Base-by-base conservation (phyloP, 2,888 invertebrate genomes). In the Andricus curvator region DNA sequence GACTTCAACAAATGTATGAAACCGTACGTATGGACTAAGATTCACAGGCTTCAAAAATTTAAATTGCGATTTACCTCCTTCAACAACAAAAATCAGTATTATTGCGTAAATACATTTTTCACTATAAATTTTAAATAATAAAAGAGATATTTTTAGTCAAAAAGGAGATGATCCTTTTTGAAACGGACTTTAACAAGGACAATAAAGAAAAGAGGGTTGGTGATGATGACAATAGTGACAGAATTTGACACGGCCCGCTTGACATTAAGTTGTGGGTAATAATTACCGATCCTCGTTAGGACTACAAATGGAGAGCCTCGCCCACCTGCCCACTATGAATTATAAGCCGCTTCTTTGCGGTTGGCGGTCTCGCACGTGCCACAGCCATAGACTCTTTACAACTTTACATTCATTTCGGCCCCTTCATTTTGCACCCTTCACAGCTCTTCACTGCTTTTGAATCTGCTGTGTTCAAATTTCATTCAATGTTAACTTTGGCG, bases 241-340 rank as follows among this genome's bases (percentile, higher is more conserved):
- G 83, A 87, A 85, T 88, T 88, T 85, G 84, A 83, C 84, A 86
- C 85, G 88, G 84, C 81, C 85, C 85, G 86, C 85, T 86, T 87
- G 86, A 85, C 87, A 87, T 88, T 87, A 88, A 89, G 88, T 89
- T 88, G 88, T 86, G 88, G 86, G 87, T 89, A 90, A 90, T 90
- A 90, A 90, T 90, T 90, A 90, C 88, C 85, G 89, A 86, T 87
- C 87, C 88, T 89, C 87, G 89, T 90, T 90, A 90, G 90, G 84
- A 83, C 85, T 84, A 83, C 82, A 85, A 87, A 87, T 86, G 84
- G 86, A 81, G 79, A 77, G 86, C 84, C 86, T 87, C 87, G 88
- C 88, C 89, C 89, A 90, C 90, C 90, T 90, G 90, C 87, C 86
- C 83, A 84, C 85, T 80, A 81, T 84, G 82, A 81, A 84, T 84